Evolutionary conservation across 2,113 vertebrate genomes (phyloP).

Genomic region (Petromus typicus): DNA sequence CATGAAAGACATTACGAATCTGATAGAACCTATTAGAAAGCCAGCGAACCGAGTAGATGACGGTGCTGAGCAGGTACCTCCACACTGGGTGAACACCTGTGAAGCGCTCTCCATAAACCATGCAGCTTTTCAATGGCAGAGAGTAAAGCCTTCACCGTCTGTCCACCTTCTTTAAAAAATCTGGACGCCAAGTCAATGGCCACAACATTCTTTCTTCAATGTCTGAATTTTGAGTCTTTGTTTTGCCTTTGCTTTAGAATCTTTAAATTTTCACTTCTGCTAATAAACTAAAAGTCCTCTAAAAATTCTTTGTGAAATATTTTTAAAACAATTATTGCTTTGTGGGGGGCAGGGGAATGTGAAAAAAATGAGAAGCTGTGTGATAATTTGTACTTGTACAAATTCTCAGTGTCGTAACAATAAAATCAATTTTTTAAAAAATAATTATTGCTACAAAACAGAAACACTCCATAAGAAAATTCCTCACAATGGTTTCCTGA

Average conservation of each 20-base stretch:
- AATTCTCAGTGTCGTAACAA: too few species aligned
- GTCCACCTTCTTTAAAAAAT: not conserved
- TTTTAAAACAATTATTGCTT: conserved; percentile 67
- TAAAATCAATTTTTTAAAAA: too few species aligned
- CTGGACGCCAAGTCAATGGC: not conserved
- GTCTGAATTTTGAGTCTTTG: not conserved
- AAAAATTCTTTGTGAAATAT: conserved; percentile 8
- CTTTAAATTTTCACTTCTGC: conserved; percentile 12
- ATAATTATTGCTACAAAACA: conserved; percentile 76
- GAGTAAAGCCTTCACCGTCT: not conserved
- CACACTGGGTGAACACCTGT: not conserved
- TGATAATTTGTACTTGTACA: too few species aligned
- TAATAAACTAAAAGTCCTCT: not conserved
- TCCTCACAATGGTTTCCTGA: conserved; percentile 55
- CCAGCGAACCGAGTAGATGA: not conserved
- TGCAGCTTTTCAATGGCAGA: not conserved
- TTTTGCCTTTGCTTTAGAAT: conserved; percentile 39
- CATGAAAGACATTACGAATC: not conserved
- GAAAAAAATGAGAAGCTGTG: too few species aligned
- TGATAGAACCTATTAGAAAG: not conserved
- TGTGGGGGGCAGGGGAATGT: too few species aligned
- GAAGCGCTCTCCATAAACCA: not conserved
- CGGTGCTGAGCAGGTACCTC: not conserved
- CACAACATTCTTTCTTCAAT: not conserved
- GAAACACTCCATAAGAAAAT: conserved; percentile 77